Evolutionary conservation across 1,140 invertebrate species (phyloP).

Genomic region (Heliothis virescens): DNA sequence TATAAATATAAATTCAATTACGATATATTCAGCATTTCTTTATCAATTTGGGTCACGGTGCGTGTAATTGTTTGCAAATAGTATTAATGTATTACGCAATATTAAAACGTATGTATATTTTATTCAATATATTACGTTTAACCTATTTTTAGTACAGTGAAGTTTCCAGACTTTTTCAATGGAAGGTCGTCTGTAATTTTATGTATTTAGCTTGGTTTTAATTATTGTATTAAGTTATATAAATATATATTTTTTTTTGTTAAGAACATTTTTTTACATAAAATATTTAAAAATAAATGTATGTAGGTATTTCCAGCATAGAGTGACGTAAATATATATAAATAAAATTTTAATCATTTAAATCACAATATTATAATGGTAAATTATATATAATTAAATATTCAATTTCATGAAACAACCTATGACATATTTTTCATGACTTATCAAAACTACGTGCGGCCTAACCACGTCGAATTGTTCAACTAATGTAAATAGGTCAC

Average conservation of each 20-base stretch:
- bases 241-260: too few species aligned
- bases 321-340: too few species aligned
- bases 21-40: constrained; percentile 26
- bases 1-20: constrained; percentile 38
- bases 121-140: not conserved
- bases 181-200: too few species aligned
- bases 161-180: too few species aligned
- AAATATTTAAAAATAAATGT: too few species aligned
- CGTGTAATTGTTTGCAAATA: constrained; percentile 44
- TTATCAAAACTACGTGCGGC: constrained; percentile 14
- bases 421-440: not conserved
- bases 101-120: not conserved
- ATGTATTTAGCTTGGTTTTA: too few species aligned
- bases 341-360: too few species aligned
- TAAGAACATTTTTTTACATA: too few species aligned
- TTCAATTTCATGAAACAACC: not conserved
- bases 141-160: not conserved
- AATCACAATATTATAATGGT: too few species aligned
- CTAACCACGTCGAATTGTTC: constrained; percentile 44
- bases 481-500: constrained; percentile 26
- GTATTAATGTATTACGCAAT: constrained; percentile 10
- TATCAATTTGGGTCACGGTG: constrained; percentile 37
- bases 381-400: too few species aligned
- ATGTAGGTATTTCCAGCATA: too few species aligned
- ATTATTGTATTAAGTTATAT: too few species aligned